A percentile compares a stretch with the other conserved stretches of the same genome.
Conservation (phyloP, 53 echinoderm and acorn worm genomes). For the Temnopleurus reevesii region DNA sequence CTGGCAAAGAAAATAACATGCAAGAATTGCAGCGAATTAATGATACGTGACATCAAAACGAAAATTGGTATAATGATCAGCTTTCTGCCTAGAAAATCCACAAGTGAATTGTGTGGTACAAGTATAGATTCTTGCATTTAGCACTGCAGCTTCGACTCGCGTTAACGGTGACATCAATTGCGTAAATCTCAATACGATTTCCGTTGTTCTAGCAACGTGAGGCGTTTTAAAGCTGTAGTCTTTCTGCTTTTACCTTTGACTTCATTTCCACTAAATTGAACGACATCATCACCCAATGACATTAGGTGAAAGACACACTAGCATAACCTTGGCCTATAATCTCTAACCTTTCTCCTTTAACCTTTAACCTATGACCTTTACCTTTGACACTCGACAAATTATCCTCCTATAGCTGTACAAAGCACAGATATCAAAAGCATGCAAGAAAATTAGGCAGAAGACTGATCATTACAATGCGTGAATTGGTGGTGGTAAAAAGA, state of each 20-base stretch:
- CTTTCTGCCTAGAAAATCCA: constrained; percentile 14
- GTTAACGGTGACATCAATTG: too few relatives aligned
- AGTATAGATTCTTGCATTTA: neutral
- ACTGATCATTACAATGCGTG: neutral
- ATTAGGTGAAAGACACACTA: neutral
- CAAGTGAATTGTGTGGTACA: neutral
- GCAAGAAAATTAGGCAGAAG: neutral
- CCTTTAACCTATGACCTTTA: neutral
- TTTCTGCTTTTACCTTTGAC: neutral
- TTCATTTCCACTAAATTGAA: neutral
- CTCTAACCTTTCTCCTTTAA: too few relatives aligned
- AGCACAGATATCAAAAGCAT: too few relatives aligned
- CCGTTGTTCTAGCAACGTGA: too few relatives aligned
- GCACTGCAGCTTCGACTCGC: too few relatives aligned
- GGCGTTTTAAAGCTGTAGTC: too few relatives aligned
- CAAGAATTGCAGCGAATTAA: constrained; percentile 37
- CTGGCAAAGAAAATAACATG: constrained; percentile 42
- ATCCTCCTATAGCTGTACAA: neutral
- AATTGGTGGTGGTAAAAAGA: constrained; percentile 29
- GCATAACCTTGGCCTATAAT: too few relatives aligned
- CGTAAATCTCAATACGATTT: too few relatives aligned
- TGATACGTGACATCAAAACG: constrained; percentile 17
- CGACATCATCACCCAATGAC: neutral
- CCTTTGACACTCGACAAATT: neutral
- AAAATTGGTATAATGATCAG: constrained; percentile 14